Evolutionary conservation across 2,888 invertebrate genomes (phyloP).

Genomic region (Caenorhabditis wallacei): DNA sequence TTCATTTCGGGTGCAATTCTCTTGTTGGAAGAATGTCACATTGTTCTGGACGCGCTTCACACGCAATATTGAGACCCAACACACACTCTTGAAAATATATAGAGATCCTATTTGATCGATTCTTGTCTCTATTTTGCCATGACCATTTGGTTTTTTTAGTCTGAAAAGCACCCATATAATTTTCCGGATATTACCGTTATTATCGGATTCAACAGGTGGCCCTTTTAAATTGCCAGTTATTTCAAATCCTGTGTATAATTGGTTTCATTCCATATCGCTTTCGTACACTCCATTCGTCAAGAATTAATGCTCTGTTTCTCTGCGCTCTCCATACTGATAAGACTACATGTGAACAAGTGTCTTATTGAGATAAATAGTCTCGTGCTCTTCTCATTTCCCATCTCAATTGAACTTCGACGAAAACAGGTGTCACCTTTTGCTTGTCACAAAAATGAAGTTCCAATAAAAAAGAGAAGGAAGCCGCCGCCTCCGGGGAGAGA

Average conservation of each 20-base stretch:
- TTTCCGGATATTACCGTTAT: too few relatives aligned
- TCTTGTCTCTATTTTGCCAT: slow-evolving; percentile 17
- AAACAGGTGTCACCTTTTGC: slow-evolving; percentile 33
- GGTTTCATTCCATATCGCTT: too few relatives aligned
- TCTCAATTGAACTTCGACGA: slow-evolving; percentile 27
- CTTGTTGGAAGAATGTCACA: slow-evolving; percentile 3
- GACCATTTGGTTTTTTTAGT: not conserved
- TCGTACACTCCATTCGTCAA: too few relatives aligned
- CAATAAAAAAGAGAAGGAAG: not conserved
- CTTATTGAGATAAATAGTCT: not conserved
- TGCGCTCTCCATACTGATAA: not conserved
- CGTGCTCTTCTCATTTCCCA: not conserved
- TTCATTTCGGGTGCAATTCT: not conserved
- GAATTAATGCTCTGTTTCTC: too few relatives aligned
- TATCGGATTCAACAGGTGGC: slow-evolving; percentile 60
- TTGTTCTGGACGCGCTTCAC: slow-evolving; percentile 22
- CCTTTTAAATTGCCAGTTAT: too few relatives aligned
- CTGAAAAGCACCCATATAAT: too few relatives aligned
- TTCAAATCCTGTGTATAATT: too few relatives aligned
- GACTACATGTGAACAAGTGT: not conserved
- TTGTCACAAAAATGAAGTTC: slow-evolving; percentile 42
- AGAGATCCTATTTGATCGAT: slow-evolving; percentile 9
- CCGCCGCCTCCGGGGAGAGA: slow-evolving; percentile 2
- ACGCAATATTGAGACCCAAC: slow-evolving; percentile 47
- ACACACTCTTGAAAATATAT: slow-evolving; percentile 16